Percentiles rank a stretch among this genome's conserved stretches.
These are phyloP conservation scores for Synergus umbraculus DNA, from an alignment of 2,888 invertebrate species.

Conservation along the genomic window DNA sequence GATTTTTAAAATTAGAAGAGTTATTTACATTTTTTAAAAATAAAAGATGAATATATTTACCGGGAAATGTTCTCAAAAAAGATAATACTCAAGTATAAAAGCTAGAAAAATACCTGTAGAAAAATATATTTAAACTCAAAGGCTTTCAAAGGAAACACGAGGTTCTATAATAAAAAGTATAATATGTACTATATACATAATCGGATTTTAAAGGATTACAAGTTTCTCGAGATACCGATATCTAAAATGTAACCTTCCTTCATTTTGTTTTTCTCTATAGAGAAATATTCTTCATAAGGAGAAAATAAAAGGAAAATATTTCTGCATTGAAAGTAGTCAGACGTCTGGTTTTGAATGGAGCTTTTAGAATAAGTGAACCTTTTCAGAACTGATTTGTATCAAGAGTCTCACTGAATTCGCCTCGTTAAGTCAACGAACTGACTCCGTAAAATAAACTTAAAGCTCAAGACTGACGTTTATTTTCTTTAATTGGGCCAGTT, in stretches of 20 bases:
- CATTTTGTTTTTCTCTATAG: neutral
- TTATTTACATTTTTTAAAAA: neutral
- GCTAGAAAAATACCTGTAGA: too few relatives aligned
- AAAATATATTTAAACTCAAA: too few relatives aligned
- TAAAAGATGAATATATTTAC: neutral
- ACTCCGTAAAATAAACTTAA: too few relatives aligned
- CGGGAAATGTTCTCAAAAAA: neutral
- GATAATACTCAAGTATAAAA: neutral
- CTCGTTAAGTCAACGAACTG: neutral
- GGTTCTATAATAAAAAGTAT: neutral
- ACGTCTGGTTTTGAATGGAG: slow-evolving; percentile 6
- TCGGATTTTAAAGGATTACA: neutral
- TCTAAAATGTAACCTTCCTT: neutral
- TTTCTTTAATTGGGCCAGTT: too few relatives aligned
- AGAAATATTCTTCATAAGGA: neutral
- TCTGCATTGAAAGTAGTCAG: slow-evolving; percentile 6
- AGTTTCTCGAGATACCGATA: neutral
- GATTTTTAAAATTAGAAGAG: neutral
- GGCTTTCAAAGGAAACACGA: neutral
- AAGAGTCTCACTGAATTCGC: neutral
- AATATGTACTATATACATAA: neutral
- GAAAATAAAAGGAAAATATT: neutral
- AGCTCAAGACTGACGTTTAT: too few relatives aligned
- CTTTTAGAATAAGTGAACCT: slow-evolving; percentile 30
- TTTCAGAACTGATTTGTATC: neutral